phyloP scores from a whole-genome alignment of 2,888 invertebrate species.

The Stomorhina lunata region DNA sequence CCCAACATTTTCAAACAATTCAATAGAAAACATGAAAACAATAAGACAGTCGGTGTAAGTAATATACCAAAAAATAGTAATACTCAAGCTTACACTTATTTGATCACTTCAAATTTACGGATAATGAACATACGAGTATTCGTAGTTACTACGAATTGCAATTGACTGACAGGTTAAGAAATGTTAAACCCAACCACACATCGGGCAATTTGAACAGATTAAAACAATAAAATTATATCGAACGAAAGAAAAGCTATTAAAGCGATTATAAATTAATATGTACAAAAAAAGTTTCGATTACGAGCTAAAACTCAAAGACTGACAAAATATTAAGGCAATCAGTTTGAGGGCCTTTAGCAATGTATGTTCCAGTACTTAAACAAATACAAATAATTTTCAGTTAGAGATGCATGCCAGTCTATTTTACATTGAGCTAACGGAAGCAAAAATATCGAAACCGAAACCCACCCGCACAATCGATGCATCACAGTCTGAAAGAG shows the following conservation, averaged over 20 bases:
- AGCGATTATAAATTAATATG: slow-evolving; percentile 12
- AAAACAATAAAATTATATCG: slow-evolving; percentile 23
- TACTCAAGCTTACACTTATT: not conserved
- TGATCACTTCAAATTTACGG: not conserved
- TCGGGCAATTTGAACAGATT: not conserved
- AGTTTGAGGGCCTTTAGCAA: too few species aligned
- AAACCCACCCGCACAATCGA: too few species aligned
- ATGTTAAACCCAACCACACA: slow-evolving; percentile 18
- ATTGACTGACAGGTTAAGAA: slow-evolving; percentile 4
- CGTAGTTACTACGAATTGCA: not conserved
- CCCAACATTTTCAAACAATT: not conserved
- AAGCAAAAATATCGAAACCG: too few species aligned
- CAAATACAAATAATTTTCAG: too few species aligned
- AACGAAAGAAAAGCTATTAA: not conserved
- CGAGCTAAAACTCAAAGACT: not conserved
- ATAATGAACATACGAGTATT: slow-evolving; percentile 10
- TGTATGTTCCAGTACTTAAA: too few species aligned
- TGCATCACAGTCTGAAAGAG: too few species aligned
- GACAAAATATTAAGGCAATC: too few species aligned
- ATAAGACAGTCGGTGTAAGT: slow-evolving; percentile 15
- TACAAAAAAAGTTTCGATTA: slow-evolving; percentile 20
- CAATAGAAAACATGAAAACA: slow-evolving; percentile 11
- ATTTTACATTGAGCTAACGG: too few species aligned
- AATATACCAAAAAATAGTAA: not conserved
- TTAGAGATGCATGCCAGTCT: too few species aligned